Conservation (phyloP, 2,797 vertebrate genomes). For the Danio aesculapii region DNA sequence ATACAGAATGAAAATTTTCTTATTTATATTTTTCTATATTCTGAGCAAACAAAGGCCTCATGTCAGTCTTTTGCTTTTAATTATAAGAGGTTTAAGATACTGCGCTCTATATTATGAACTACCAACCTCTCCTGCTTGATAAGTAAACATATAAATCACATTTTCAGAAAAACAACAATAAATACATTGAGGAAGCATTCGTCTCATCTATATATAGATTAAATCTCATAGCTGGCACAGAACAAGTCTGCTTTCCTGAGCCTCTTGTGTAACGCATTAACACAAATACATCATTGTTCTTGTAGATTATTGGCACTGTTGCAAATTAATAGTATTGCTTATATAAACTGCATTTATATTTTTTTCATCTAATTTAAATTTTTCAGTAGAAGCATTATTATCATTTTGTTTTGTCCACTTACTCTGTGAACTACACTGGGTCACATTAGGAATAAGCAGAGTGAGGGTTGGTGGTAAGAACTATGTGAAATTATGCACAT, state of each 20-base stretch:
- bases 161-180: not conserved
- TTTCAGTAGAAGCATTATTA: constrained; percentile 56
- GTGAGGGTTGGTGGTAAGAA: constrained; percentile 66
- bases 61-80: no score
- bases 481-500: constrained; percentile 29
- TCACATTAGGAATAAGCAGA: constrained; percentile 56
- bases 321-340: constrained; percentile 69
- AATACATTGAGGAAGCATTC: not conserved
- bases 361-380: constrained; percentile 56
- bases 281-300: constrained; percentile 68
- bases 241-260: constrained; percentile 33
- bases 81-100: not conserved
- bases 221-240: constrained; percentile 27
- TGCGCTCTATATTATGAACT: not conserved
- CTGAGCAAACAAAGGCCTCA: no score
- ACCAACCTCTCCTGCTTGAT: no score
- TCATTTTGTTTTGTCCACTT: constrained; percentile 42
- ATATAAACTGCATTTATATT: constrained; percentile 59
- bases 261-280: constrained; percentile 51
- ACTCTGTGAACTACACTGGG: constrained; percentile 20
- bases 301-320: constrained; percentile 71
- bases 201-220: constrained; percentile 7
- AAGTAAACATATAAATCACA: constrained; percentile 13
- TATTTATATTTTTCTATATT: no score
- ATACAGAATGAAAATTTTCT: no score